Conservation (phyloP, 2,888 invertebrate genomes). For the Dryocosmus kuriphilus region DNA sequence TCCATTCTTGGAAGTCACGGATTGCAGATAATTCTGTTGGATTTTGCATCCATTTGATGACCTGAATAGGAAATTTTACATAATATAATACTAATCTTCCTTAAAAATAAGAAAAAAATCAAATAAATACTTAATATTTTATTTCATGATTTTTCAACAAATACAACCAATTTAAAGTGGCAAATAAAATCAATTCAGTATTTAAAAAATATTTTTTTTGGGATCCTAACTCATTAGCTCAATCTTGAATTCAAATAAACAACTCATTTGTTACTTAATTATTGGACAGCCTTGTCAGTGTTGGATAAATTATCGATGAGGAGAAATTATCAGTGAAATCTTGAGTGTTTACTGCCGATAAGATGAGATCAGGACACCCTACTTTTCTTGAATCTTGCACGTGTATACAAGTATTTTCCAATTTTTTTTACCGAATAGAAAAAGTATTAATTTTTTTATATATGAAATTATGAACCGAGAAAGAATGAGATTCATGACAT, state of each 20-base stretch:
- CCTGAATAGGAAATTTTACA: slow-evolving; percentile 78
- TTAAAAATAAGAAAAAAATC: too few species aligned
- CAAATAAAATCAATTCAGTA: not conserved
- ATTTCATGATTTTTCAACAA: too few species aligned
- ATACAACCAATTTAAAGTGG: too few species aligned
- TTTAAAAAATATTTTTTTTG: not conserved
- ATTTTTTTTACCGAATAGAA: not conserved
- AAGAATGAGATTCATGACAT: too few species aligned
- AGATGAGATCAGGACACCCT: not conserved
- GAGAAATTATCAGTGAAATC: not conserved
- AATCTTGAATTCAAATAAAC: too few species aligned
- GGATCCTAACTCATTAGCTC: not conserved
- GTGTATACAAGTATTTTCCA: not conserved
- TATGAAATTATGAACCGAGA: too few species aligned
- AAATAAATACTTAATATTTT: too few species aligned
- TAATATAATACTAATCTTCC: not conserved
- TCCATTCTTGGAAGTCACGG: slow-evolving; percentile 96
- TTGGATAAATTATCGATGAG: not conserved
- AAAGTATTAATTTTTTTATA: too few species aligned
- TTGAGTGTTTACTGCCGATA: not conserved
- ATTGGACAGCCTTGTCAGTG: not conserved
- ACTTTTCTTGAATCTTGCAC: too few species aligned
- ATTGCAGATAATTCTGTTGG: slow-evolving; percentile 92
- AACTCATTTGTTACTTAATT: not conserved
- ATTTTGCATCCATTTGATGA: slow-evolving; percentile 97